Conservation (phyloP, 2,113 vertebrate species). For the Rattus rattus region DNA sequence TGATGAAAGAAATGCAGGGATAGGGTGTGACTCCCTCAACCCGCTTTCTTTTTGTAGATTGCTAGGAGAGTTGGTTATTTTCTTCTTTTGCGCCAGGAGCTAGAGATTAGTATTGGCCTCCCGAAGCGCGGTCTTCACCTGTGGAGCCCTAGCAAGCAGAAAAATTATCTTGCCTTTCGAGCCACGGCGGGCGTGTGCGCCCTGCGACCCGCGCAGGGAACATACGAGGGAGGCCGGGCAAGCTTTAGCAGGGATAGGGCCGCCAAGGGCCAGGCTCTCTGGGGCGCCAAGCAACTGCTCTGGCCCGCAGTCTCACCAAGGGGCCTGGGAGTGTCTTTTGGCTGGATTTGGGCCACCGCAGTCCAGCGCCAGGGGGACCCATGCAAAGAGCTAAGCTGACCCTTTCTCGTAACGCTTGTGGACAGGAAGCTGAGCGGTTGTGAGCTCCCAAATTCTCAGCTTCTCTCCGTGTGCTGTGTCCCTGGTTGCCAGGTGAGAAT, state of each 20-base stretch:
- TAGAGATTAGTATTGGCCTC: not conserved
- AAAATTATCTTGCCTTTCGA: not conserved
- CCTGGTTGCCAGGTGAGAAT: not conserved
- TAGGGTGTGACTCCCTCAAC: not conserved
- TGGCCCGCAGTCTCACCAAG: not conserved
- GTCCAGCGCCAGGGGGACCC: too few relatives aligned
- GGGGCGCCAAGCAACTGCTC: not conserved
- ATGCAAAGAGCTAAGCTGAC: not conserved
- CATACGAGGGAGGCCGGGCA: not conserved
- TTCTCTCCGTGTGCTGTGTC: not conserved
- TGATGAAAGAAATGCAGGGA: not conserved
- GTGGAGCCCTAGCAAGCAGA: slow-evolving; percentile 11
- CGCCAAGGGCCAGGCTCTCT: not conserved
- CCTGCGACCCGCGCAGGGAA: not conserved
- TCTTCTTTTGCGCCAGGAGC: not conserved
- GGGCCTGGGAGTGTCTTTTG: not conserved
- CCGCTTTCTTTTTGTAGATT: not conserved
- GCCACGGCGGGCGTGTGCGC: not conserved
- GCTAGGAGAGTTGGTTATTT: not conserved
- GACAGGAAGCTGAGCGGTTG: not conserved
- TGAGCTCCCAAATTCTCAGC: not conserved
- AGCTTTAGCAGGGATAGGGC: not conserved
- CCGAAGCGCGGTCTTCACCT: slow-evolving; percentile 65
- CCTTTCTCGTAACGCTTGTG: not conserved
- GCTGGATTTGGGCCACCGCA: not conserved